Conservation (phyloP, 2,113 vertebrate species). For the Lichenostomus cassidix region DNA sequence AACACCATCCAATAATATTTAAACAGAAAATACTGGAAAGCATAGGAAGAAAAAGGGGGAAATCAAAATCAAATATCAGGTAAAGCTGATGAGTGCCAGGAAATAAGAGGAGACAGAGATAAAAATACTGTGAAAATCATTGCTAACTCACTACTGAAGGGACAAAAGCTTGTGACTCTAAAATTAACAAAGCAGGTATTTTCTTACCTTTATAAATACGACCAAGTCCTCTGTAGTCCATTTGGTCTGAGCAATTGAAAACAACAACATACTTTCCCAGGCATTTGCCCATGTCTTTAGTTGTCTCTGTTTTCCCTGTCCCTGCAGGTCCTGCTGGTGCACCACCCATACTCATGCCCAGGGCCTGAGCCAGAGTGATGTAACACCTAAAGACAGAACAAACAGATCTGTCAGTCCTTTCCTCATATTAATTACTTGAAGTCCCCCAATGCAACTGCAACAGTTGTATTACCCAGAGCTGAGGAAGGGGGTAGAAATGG, state of each 20-base stretch:
- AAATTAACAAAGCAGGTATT: neutral
- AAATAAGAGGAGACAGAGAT: neutral
- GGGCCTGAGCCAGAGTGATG: conserved; percentile 71
- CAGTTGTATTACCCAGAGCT: neutral
- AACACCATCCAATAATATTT: neutral
- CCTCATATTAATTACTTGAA: neutral
- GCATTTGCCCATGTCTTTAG: conserved; percentile 76
- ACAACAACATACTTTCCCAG: conserved; percentile 75
- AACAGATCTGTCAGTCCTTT: neutral
- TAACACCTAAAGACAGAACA: conserved; percentile 60
- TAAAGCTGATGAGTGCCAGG: neutral
- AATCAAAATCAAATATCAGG: neutral
- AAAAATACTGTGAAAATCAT: neutral
- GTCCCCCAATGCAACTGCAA: neutral
- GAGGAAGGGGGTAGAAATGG: neutral
- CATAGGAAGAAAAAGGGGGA: fast-evolving
- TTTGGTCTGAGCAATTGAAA: conserved; percentile 77
- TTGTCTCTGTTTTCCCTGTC: conserved; percentile 75
- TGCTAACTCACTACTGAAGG: neutral
- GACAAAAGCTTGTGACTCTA: neutral
- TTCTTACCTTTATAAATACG: conserved; percentile 74
- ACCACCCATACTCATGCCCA: conserved; percentile 75
- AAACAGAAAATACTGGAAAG: neutral
- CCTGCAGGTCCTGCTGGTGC: conserved; percentile 74
- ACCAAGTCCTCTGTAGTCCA: conserved; percentile 75